phyloP scores from a whole-genome alignment of 1,140 invertebrate genomes.

The Drosophila neocordata region DNA sequence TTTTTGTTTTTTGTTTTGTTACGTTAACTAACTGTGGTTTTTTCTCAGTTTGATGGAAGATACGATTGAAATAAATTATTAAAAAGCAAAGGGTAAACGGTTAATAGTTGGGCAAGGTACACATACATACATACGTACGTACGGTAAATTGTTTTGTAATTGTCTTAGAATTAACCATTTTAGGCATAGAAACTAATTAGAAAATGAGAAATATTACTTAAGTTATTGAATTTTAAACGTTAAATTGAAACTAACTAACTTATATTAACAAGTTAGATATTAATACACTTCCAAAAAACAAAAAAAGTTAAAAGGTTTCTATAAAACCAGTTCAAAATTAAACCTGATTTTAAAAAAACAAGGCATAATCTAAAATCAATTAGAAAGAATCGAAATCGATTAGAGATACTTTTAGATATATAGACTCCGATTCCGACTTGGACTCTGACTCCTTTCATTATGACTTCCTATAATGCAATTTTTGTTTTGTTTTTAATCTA shows the following conservation, averaged over 20 bases:
- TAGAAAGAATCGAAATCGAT: not conserved
- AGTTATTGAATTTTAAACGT: no score
- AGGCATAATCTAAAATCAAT: not conserved
- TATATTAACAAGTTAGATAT: not conserved
- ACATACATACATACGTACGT: no score
- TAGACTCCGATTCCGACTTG: not conserved
- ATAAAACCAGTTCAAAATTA: not conserved
- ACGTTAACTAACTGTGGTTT: slow-evolving; percentile 19
- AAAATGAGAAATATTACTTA: no score
- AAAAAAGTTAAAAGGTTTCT: not conserved
- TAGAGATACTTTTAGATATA: not conserved
- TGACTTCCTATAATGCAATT: slow-evolving; percentile 2
- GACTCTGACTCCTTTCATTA: no score
- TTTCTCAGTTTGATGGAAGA: slow-evolving; percentile 1
- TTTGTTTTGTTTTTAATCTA: not conserved
- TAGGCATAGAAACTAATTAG: no score
- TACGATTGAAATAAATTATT: not conserved
- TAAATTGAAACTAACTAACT: no score
- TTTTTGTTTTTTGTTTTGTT: no score
- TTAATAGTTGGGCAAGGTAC: not conserved
- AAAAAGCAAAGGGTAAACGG: not conserved
- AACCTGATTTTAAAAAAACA: not conserved
- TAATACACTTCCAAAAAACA: not conserved
- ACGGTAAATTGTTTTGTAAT: not conserved
- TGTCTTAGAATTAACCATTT: no score